Evolutionary conservation across 2,113 vertebrate species (phyloP).

Genomic region (Xyrauchen texanus): DNA sequence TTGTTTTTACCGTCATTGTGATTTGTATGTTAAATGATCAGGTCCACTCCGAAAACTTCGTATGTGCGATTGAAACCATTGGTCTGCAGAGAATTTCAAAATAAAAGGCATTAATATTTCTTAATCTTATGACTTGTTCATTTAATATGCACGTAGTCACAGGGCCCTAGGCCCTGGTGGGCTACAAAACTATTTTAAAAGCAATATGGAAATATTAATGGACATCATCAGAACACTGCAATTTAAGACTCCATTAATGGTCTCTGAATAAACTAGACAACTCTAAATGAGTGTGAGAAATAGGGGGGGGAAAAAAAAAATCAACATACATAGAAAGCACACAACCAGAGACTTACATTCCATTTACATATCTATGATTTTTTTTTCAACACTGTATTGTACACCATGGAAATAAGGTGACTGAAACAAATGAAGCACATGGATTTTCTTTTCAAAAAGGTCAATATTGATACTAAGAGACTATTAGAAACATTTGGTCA

Average conservation of each 20-base stretch:
- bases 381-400: background rate
- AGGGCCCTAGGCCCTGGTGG: too few relatives aligned
- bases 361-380: background rate
- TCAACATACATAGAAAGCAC: too few relatives aligned
- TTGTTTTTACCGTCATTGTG: too few relatives aligned
- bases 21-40: too few relatives aligned
- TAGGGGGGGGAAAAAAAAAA: background rate
- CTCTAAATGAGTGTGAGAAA: background rate
- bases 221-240: background rate
- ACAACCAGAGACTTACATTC: background rate
- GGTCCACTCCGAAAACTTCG: too few relatives aligned
- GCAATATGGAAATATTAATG: background rate
- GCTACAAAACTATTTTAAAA: background rate
- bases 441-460: slow-evolving; percentile 5
- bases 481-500: slow-evolving; percentile 40
- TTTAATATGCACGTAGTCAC: too few relatives aligned
- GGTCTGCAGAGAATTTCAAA: too few relatives aligned
- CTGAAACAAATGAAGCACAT: too few relatives aligned
- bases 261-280: background rate
- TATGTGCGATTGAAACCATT: too few relatives aligned
- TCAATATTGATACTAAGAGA: slow-evolving; percentile 11
- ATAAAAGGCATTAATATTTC: background rate
- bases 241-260: background rate
- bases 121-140: too few relatives aligned
- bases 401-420: slow-evolving; percentile 9